Percentiles rank a stretch among this genome's conserved stretches.
phyloP scores from a whole-genome alignment of 2,797 vertebrate species.

The Hipposideros larvatus region DNA sequence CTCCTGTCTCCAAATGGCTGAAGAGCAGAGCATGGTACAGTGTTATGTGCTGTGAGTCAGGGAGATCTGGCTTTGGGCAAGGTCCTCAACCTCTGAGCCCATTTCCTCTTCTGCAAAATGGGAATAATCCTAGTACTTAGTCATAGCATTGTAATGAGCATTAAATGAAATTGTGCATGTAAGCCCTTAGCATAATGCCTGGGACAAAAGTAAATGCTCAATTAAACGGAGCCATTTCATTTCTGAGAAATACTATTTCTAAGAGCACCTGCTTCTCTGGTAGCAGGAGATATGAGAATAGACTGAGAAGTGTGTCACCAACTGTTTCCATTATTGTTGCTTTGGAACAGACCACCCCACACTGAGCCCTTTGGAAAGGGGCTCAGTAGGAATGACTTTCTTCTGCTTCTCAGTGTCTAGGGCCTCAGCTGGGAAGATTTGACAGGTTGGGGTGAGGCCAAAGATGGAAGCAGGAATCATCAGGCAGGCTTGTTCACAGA shows the following conservation, averaged over 20 bases:
- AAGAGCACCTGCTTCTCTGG: slow-evolving; percentile 9
- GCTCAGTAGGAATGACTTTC: not conserved
- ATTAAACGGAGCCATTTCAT: not conserved
- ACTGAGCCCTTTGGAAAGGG: not conserved
- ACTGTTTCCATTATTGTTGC: not conserved
- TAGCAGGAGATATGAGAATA: not conserved
- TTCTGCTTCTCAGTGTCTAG: not conserved
- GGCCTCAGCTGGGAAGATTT: not conserved
- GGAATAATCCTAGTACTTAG: not conserved
- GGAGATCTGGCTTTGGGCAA: not conserved
- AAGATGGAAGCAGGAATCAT: not conserved
- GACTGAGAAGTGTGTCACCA: not conserved
- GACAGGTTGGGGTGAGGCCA: not conserved
- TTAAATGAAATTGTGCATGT: not conserved
- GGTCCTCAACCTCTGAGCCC: not conserved
- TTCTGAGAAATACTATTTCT: not conserved
- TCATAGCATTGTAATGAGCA: not conserved
- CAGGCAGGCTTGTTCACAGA: not conserved
- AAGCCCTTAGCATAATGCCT: not conserved
- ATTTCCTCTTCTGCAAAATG: slow-evolving; percentile 41
- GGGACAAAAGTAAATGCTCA: not conserved
- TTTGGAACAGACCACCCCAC: not conserved
- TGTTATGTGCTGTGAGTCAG: not conserved
- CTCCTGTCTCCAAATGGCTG: not conserved
- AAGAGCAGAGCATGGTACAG: not conserved